Base-by-base conservation (phyloP, 2,888 invertebrate species). In the Beris chalybata region DNA sequence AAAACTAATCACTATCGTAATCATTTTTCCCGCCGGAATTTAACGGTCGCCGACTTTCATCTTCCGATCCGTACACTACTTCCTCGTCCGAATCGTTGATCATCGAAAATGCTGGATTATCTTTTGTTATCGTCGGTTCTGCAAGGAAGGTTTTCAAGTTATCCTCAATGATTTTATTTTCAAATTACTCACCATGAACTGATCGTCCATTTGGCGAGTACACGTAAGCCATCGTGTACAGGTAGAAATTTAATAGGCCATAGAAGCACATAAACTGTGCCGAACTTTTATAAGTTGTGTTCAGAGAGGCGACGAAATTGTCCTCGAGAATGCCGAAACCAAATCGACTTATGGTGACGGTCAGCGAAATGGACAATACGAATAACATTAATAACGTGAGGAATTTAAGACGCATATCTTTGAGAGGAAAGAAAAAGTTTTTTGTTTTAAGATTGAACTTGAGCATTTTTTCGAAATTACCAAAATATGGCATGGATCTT, bases 71-170 rank as follows among this genome's bases (percentile, higher is more conserved):
- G 78, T 96, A 97, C 74, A 96, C 91, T 7, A 97, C 95, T 72
- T 95, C 95, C 80, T 97, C 97, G 77, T 97, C 97, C 0, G 96
- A 97, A 77, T 98, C 97, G 81, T 97, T 97, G 74, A 97, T 80
- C 97, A 98, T 97, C 29, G 97, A 97, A 81, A 97, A 93, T 11
- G 96, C 92, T 56, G 97, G 97, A 83, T 97, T 97, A 83, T 97
- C 97, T 83, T 96, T 97, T 61, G 94, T 93, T 73, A 97, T 93
- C 58, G 92, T 87, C 58, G 92, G 87, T 81, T 96, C 96, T 92
- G 84, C 22, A 22, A 22, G 3, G 22, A 38, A 38, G 9, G 5
- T 38, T 38, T 71, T 70, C 54, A 65, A 56, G n/a, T 7, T 61
- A 38, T 22, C n/a, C 22, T 44, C 22, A 44, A 56, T 29, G 22